Evolutionary conservation across 53 echinoderm and acorn worm genomes (phyloP).

Genomic region (Echinometra lucunter): DNA sequence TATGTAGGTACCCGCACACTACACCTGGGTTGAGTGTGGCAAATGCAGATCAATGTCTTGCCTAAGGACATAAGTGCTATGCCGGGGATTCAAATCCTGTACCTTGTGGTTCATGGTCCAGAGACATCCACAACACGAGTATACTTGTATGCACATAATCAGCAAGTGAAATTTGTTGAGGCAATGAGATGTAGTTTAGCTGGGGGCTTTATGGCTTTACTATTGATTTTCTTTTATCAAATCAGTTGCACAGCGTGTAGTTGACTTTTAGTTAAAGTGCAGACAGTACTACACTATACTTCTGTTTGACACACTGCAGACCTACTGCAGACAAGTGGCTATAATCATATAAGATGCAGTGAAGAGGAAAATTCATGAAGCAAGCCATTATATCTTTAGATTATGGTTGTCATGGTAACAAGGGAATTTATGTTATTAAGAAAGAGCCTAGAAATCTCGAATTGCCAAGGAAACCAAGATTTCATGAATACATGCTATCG

Average conservation of each 20-base stretch:
- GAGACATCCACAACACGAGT: too few relatives aligned
- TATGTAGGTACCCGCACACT: too few relatives aligned
- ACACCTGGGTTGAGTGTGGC: too few relatives aligned
- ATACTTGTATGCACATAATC: too few relatives aligned
- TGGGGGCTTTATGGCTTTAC: background rate
- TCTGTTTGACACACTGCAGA: background rate
- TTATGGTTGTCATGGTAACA: background rate
- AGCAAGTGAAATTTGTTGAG: too few relatives aligned
- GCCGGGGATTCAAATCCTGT: too few relatives aligned
- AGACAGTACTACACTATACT: background rate
- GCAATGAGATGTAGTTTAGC: background rate
- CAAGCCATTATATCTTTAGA: background rate
- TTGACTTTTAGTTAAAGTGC: background rate
- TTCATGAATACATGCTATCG: background rate
- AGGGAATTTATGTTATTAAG: background rate
- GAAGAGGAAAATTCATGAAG: background rate
- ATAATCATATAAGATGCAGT: background rate
- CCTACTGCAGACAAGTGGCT: background rate
- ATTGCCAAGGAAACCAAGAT: background rate
- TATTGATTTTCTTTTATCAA: conserved; percentile 37
- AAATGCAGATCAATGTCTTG: too few relatives aligned
- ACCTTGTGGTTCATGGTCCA: too few relatives aligned
- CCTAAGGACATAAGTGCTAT: too few relatives aligned
- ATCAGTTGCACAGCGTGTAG: background rate
- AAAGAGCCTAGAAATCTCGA: background rate